Evolutionary conservation across 2,113 vertebrate genomes (phyloP).

Genomic region (Anthoscopus minutus): DNA sequence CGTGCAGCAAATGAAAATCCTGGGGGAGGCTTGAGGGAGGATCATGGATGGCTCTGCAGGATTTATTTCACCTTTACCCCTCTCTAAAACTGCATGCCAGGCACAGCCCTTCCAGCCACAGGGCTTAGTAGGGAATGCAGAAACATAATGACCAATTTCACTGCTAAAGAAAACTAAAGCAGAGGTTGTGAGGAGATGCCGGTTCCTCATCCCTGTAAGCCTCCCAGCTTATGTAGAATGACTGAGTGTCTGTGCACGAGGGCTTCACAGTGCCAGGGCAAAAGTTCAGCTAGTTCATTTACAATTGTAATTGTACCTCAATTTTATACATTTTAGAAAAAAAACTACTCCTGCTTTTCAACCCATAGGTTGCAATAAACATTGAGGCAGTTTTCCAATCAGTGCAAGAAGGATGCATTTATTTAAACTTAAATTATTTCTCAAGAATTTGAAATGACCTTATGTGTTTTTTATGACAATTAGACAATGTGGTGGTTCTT

Average conservation of each 20-base stretch:
- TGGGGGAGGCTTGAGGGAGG: background rate
- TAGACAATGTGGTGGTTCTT: conserved; percentile 70
- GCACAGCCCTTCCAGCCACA: background rate
- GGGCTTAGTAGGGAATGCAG: background rate
- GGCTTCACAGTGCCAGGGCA: background rate
- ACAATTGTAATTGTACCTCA: background rate
- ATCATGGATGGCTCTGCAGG: background rate
- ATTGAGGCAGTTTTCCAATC: background rate
- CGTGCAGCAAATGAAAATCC: background rate
- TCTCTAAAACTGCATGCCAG: background rate
- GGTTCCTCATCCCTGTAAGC: background rate
- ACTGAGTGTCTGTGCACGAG: background rate
- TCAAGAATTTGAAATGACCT: background rate
- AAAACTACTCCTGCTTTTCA: background rate
- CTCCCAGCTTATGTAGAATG: background rate
- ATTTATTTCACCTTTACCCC: background rate
- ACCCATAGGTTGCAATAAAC: background rate
- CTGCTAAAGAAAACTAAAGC: background rate
- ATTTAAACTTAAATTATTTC: background rate
- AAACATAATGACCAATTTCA: background rate
- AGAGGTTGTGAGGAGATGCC: background rate
- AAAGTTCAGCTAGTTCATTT: background rate
- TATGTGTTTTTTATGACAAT: conserved; percentile 46
- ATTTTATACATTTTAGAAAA: background rate
- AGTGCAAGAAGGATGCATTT: background rate